Conservation (phyloP, 2,888 invertebrate species). For the Melikaiella ostensackeni region DNA sequence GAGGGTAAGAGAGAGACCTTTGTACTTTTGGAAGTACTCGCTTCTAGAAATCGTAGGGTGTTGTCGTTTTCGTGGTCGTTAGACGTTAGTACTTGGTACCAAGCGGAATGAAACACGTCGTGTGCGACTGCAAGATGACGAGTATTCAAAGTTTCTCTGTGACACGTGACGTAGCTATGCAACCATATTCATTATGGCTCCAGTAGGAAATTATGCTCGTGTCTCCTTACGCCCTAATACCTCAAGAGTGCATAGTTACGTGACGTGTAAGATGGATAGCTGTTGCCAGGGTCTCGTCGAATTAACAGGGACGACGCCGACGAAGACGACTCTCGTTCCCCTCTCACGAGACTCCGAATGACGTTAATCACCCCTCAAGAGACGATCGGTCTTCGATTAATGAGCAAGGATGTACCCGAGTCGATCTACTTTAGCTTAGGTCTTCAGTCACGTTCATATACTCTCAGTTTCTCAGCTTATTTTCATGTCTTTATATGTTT, state of each 20-base stretch:
- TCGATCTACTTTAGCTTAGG: neutral
- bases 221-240: slow-evolving; percentile 64
- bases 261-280: slow-evolving; percentile 63
- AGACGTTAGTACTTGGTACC: slow-evolving; percentile 21
- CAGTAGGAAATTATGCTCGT: slow-evolving; percentile 63
- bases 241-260: slow-evolving; percentile 57
- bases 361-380: slow-evolving; percentile 41
- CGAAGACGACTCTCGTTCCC: slow-evolving; percentile 22
- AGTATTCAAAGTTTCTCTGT: slow-evolving; percentile 68
- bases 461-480: neutral
- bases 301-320: slow-evolving; percentile 51
- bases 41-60: slow-evolving; percentile 5
- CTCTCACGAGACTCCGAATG: slow-evolving; percentile 24
- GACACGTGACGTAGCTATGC: slow-evolving; percentile 68
- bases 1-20: slow-evolving; percentile 4
- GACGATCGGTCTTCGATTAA: slow-evolving; percentile 64
- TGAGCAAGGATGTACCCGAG: slow-evolving; percentile 55
- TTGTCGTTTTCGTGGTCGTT: slow-evolving; percentile 39
- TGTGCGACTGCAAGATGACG: slow-evolving; percentile 59
- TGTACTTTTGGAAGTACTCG: slow-evolving; percentile 37
- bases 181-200: slow-evolving; percentile 68
- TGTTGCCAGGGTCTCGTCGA: slow-evolving; percentile 53
- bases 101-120: slow-evolving; percentile 26
- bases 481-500: too few species aligned
- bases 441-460: slow-evolving; percentile 17